Evolutionary conservation across 1,140 invertebrate species (phyloP).

Genomic region (Galendromus occidentalis): DNA sequence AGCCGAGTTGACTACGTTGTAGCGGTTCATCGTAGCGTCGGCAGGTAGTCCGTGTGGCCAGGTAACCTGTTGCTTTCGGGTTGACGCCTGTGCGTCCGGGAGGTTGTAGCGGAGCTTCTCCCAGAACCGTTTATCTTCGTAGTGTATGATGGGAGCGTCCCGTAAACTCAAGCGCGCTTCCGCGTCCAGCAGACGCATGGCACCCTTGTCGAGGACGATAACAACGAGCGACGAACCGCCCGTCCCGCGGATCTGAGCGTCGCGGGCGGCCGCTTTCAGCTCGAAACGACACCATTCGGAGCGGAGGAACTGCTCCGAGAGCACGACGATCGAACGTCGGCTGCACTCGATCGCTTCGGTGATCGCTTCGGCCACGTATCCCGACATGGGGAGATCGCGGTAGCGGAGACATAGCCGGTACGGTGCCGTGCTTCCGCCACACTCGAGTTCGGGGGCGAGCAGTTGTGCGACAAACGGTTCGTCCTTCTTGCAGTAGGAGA

Average conservation of each 20-base stretch:
- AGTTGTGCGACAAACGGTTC: slow-evolving; percentile 67
- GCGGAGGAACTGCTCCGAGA: slow-evolving; percentile 77
- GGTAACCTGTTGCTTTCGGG: neutral
- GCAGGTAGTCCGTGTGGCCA: neutral
- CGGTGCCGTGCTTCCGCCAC: slow-evolving; percentile 35
- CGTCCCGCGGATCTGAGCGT: slow-evolving; percentile 39
- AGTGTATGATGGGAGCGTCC: slow-evolving; percentile 40
- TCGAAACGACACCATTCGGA: slow-evolving; percentile 85
- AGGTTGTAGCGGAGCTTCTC: slow-evolving; percentile 73
- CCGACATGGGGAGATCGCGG: slow-evolving; percentile 26
- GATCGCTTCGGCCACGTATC: slow-evolving; percentile 33
- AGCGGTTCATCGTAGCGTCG: slow-evolving; percentile 2
- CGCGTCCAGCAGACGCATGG: slow-evolving; percentile 4
- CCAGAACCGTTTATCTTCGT: slow-evolving; percentile 82
- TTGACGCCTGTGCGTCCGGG: slow-evolving; percentile 33
- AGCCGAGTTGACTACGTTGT: slow-evolving; percentile 1
- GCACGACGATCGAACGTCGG: slow-evolving; percentile 62
- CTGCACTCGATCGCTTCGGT: slow-evolving; percentile 73
- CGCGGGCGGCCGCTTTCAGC: slow-evolving; percentile 73
- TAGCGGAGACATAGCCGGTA: slow-evolving; percentile 28
- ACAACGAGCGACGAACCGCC: slow-evolving; percentile 14
- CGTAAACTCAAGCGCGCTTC: neutral
- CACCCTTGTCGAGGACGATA: slow-evolving; percentile 14
- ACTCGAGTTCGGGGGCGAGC: slow-evolving; percentile 60
- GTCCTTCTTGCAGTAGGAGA: slow-evolving; percentile 78